phyloP scores from a whole-genome alignment of 2,113 vertebrate species.

The Capreolus pygargus region DNA sequence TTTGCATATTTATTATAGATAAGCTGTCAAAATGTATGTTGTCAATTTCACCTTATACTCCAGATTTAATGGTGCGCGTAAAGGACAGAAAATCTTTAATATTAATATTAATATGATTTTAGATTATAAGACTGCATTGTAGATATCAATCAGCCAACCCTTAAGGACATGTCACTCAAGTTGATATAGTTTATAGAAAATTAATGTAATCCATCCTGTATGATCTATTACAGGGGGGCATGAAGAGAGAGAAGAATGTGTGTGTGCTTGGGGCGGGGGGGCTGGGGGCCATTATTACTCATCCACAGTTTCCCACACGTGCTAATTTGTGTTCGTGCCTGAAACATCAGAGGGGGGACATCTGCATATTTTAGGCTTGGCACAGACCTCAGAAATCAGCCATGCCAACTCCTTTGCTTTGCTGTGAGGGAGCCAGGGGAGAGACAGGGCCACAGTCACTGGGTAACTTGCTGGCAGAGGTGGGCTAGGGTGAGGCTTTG shows the following conservation, averaged over 20 bases:
- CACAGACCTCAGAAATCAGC: background rate
- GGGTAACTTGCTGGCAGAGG: background rate
- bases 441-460: background rate
- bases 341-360: constrained; percentile 8
- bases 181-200: constrained; percentile 87
- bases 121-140: constrained; percentile 85
- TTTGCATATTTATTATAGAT: constrained; percentile 90
- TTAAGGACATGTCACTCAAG: constrained; percentile 86
- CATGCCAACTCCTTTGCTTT: background rate
- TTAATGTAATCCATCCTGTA: constrained; percentile 82
- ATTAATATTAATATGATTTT: constrained; percentile 91
- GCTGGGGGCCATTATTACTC: background rate
- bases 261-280: background rate
- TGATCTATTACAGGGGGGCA: constrained; percentile 75
- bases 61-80: constrained; percentile 85
- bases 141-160: constrained; percentile 86
- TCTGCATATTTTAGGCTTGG: background rate
- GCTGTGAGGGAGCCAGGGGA: background rate
- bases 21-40: constrained; percentile 88
- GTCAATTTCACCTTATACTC: constrained; percentile 87
- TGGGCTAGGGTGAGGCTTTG: background rate
- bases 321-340: constrained; percentile 45
- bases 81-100: constrained; percentile 90
- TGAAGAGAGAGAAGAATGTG: background rate
- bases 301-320: background rate